Percentiles rank a stretch among this genome's conserved stretches.
Conservation (phyloP, 2,113 vertebrate species). For the Lophius piscatorius region DNA sequence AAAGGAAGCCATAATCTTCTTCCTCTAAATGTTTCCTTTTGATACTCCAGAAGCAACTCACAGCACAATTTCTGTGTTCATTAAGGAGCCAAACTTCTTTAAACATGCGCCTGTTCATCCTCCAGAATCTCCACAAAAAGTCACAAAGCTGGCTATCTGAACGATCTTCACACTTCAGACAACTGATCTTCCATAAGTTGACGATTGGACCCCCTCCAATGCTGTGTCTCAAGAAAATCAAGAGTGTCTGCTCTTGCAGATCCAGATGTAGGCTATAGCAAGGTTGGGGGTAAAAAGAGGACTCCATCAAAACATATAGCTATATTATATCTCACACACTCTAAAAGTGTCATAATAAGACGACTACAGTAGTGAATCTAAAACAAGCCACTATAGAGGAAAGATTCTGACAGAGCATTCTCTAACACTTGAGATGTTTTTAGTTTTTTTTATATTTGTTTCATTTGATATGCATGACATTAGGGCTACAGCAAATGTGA, state of each 20-base stretch:
- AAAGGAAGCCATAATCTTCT: constrained; percentile 21
- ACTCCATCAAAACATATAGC: constrained; percentile 23
- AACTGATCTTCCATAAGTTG: constrained; percentile 58
- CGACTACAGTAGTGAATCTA: constrained; percentile 31
- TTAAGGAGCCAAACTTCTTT: constrained; percentile 23
- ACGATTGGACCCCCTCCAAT: constrained; percentile 26
- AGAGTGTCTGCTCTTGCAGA: constrained; percentile 62
- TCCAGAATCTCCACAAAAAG: constrained; percentile 25
- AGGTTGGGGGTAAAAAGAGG: constrained; percentile 27
- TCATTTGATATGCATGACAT: too few species aligned
- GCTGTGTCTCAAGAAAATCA: constrained; percentile 40
- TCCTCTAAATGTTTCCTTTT: constrained; percentile 13
- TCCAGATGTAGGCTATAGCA: constrained; percentile 69
- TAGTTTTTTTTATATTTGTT: too few species aligned
- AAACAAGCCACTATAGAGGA: constrained; percentile 43
- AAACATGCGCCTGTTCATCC: constrained; percentile 27
- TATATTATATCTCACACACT: constrained; percentile 26
- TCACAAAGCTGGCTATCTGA: constrained; percentile 38
- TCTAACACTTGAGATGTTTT: too few species aligned
- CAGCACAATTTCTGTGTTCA: constrained; percentile 26
- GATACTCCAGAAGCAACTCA: constrained; percentile 14
- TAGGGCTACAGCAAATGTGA: too few species aligned
- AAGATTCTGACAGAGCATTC: constrained; percentile 40
- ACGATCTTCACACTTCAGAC: constrained; percentile 59
- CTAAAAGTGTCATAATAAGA: constrained; percentile 37